Conservation (phyloP, 2,797 vertebrate species). For the Coranthus polyacanthus region DNA sequence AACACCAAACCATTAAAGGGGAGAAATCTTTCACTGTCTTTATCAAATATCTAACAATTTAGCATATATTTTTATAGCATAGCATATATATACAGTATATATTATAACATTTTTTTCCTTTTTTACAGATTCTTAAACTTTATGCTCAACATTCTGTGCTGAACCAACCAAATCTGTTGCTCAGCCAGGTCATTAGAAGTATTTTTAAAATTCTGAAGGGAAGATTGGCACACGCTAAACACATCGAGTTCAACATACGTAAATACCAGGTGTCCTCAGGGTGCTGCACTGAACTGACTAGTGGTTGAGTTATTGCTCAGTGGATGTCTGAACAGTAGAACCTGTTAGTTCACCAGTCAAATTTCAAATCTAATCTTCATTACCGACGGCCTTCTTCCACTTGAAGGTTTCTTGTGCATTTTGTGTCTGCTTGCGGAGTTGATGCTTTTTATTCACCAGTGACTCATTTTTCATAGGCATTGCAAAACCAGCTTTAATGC, state of each 20-base stretch:
- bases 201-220: not conserved
- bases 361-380: slow-evolving; percentile 1
- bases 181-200: not conserved
- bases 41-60: too few relatives aligned
- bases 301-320: not conserved
- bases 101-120: too few relatives aligned
- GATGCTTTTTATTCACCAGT: not conserved
- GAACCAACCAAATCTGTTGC: not conserved
- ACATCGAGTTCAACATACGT: not conserved
- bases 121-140: too few relatives aligned
- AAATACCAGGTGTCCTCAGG: slow-evolving; percentile 1
- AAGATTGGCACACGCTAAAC: not conserved
- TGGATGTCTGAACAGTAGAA: slow-evolving; percentile 1
- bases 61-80: too few relatives aligned
- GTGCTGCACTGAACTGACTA: not conserved
- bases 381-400: not conserved
- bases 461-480: not conserved
- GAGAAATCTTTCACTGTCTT: too few relatives aligned
- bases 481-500: not conserved
- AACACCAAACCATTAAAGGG: too few relatives aligned
- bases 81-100: too few relatives aligned
- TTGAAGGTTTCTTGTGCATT: not conserved
- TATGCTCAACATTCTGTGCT: not conserved
- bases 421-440: not conserved
- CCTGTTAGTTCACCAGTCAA: slow-evolving; percentile 20